Evolutionary conservation across 2,797 vertebrate species (phyloP).

Genomic region (Anolis apletophallus): DNA sequence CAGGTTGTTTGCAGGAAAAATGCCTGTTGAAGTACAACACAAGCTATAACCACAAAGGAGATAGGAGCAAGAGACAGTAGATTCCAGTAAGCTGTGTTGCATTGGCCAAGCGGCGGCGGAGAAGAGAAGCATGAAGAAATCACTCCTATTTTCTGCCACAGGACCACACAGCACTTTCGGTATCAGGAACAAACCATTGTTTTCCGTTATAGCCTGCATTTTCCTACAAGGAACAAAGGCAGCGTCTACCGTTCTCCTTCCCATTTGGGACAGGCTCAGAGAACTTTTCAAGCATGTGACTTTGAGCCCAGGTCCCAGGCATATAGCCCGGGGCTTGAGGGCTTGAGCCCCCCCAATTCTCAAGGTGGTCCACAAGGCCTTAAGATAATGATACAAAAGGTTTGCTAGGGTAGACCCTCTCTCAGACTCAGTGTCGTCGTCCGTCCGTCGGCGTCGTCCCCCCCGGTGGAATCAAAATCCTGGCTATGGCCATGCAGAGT

Average conservation of each 20-base stretch:
- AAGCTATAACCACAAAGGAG: background rate
- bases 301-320: background rate
- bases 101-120: background rate
- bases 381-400: too few species aligned
- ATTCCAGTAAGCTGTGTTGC: too few species aligned
- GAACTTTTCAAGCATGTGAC: background rate
- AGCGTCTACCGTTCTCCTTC: background rate
- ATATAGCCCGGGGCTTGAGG: too few species aligned
- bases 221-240: background rate
- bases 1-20: accelerated
- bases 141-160: background rate
- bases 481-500: too few species aligned
- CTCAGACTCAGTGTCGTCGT: too few species aligned
- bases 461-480: too few species aligned
- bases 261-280: background rate
- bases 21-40: background rate
- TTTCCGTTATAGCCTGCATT: background rate
- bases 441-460: too few species aligned
- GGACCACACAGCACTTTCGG: background rate
- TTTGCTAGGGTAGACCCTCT: too few species aligned
- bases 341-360: too few species aligned
- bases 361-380: too few species aligned
- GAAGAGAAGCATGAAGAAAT: background rate
- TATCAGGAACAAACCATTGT: background rate
- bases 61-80: background rate